These are phyloP conservation scores for Panagrolaimus sp. DNA, from an alignment of 1,140 invertebrate genomes.

Conservation along the genomic window DNA sequence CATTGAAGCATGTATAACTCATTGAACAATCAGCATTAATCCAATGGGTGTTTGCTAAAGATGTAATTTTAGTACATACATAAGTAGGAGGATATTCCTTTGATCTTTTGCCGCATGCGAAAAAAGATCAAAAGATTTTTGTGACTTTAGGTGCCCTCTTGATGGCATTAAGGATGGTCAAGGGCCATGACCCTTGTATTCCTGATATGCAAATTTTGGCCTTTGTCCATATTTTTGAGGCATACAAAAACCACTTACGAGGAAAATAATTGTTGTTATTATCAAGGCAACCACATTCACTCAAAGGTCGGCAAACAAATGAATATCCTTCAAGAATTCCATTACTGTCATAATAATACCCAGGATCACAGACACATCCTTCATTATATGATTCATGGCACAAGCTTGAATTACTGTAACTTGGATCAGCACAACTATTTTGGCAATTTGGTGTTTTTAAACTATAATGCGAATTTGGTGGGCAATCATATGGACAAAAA, in stretches of 20 bases:
- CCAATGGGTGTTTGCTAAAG: neutral
- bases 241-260: neutral
- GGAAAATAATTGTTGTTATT: neutral
- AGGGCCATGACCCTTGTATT: no score
- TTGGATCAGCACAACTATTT: neutral
- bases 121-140: no score
- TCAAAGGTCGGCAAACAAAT: neutral
- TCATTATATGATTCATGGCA: neutral
- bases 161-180: no score
- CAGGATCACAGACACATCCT: neutral
- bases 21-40: neutral
- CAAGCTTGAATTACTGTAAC: neutral
- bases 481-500: neutral
- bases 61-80: no score
- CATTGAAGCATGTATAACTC: neutral
- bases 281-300: neutral
- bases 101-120: no score
- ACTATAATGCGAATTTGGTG: neutral
- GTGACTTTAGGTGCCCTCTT: no score
- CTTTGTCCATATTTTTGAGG: no score
- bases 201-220: no score
- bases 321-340: neutral
- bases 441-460: neutral
- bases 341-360: neutral
- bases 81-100: no score